Conservation (phyloP, 2,888 invertebrate genomes). For the Brachypterus glaber region DNA sequence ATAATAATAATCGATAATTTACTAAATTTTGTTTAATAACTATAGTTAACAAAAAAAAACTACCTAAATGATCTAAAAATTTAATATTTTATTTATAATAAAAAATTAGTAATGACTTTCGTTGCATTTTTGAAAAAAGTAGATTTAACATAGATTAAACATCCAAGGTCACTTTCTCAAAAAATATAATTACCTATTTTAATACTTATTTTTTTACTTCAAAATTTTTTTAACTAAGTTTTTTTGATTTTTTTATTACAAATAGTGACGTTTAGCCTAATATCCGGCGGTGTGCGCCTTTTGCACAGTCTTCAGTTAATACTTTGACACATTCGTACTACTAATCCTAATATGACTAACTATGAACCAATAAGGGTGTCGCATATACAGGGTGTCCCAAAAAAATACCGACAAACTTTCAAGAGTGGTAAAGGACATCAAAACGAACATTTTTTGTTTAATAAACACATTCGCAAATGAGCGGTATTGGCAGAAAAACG, state of each 20-base stretch:
- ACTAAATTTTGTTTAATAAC: too few relatives aligned
- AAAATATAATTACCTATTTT: conserved; percentile 39
- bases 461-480: too few relatives aligned
- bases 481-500: too few relatives aligned
- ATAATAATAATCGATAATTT: too few relatives aligned
- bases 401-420: too few relatives aligned
- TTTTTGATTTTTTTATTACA: conserved; percentile 34
- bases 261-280: conserved; percentile 39
- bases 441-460: too few relatives aligned
- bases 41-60: too few relatives aligned
- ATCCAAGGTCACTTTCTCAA: conserved; percentile 43
- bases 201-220: conserved; percentile 32
- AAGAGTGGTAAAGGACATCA: too few relatives aligned
- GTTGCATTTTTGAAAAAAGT: conserved; percentile 33
- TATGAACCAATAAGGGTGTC: too few relatives aligned
- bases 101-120: conserved; percentile 26
- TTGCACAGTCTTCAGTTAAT: conserved; percentile 44
- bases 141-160: conserved; percentile 35
- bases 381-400: too few relatives aligned
- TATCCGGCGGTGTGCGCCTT: conserved; percentile 39
- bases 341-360: conserved; percentile 31
- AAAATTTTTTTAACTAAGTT: conserved; percentile 30
- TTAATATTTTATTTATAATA: too few relatives aligned
- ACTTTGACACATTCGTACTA: conserved; percentile 43
- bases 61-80: too few relatives aligned